Evolutionary conservation across 1,140 invertebrate genomes (phyloP).

Genomic region (Microvelia longipes): DNA sequence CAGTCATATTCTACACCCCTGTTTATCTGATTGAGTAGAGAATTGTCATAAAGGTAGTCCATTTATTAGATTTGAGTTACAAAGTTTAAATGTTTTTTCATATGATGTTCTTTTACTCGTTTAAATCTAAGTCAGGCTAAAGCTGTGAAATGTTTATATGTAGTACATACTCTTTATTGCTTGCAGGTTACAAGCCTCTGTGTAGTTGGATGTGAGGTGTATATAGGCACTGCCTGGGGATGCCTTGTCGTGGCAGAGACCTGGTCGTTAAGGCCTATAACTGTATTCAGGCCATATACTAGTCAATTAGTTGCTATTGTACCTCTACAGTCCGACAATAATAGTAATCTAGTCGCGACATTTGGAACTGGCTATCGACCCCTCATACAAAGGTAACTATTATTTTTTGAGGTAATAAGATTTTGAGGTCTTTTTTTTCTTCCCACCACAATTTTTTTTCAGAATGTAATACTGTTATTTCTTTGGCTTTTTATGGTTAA

Average conservation of each 20-base stretch:
- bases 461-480: not conserved
- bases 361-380: conserved; percentile 71
- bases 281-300: conserved; percentile 78
- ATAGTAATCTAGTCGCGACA: conserved; percentile 39
- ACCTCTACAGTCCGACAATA: conserved; percentile 11
- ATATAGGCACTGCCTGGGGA: conserved; percentile 82
- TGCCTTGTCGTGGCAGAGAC: conserved; percentile 76
- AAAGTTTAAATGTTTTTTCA: no score
- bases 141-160: no score
- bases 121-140: no score
- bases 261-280: conserved; percentile 61
- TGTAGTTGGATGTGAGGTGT: conserved; percentile 50
- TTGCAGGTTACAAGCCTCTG: conserved; percentile 70
- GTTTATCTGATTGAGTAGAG: no score
- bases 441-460: not conserved
- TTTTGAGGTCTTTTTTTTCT: not conserved
- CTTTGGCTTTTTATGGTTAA: not conserved
- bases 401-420: conserved; percentile 13
- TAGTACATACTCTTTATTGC: no score
- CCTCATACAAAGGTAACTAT: conserved; percentile 34
- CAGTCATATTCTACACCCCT: no score
- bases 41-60: no score
- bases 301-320: conserved; percentile 46
- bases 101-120: no score
- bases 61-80: no score